These are phyloP conservation scores for Drosophila pseudotakahashii DNA, from an alignment of 2,888 invertebrate species.

Conservation along the genomic window DNA sequence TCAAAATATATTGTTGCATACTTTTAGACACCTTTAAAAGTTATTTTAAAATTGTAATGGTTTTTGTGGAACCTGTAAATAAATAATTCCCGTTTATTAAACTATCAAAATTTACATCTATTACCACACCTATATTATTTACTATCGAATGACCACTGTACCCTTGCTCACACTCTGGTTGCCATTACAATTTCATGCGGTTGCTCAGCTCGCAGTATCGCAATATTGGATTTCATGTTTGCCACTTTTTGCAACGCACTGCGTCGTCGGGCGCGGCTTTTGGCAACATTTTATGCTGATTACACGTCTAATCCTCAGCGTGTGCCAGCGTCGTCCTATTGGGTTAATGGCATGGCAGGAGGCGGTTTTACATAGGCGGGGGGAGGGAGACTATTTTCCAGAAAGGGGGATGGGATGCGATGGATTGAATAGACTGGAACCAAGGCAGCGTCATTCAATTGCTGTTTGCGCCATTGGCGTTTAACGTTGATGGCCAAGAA, in stretches of 20 bases:
- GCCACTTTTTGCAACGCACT: conserved; percentile 57
- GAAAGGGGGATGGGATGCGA: neutral
- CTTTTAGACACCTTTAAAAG: too few species aligned
- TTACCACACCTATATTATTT: too few species aligned
- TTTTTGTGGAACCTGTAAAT: too few species aligned
- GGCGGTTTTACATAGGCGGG: conserved; percentile 4
- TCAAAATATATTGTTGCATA: too few species aligned
- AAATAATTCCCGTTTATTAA: too few species aligned
- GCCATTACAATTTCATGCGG: conserved; percentile 61
- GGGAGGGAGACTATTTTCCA: neutral
- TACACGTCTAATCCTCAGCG: conserved; percentile 78
- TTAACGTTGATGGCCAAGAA: conserved; percentile 51
- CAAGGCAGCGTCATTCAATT: conserved; percentile 61
- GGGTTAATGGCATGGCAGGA: conserved; percentile 33
- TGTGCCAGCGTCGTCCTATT: conserved; percentile 56
- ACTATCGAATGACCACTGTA: conserved; percentile 6
- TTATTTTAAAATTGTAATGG: too few species aligned
- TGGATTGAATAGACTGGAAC: neutral
- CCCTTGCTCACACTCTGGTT: conserved; percentile 23
- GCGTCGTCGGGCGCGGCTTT: conserved; percentile 40
- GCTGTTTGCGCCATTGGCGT: conserved; percentile 68
- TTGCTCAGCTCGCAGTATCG: conserved; percentile 45
- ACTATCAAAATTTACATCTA: too few species aligned
- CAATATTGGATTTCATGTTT: conserved; percentile 78
- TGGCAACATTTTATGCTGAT: conserved; percentile 77